Base-by-base conservation (phyloP, 2,888 invertebrate genomes). In the Megaustenia siamemsis region DNA sequence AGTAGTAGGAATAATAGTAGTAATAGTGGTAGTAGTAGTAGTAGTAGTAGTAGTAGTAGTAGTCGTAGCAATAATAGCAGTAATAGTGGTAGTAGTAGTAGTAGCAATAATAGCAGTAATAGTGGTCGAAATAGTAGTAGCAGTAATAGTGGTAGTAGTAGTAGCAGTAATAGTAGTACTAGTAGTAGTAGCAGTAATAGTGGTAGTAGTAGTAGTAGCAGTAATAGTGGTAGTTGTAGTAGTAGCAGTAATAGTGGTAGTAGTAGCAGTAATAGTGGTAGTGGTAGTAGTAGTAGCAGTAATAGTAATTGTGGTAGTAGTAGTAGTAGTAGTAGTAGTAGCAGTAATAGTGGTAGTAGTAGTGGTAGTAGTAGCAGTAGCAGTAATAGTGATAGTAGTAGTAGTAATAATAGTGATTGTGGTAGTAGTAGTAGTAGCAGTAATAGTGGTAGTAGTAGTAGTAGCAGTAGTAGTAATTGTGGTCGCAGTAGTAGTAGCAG, bases 181-280 rank as follows among this genome's bases (percentile, higher is more conserved):
- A 63, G 63, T 63, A 84, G 84, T 81, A 84, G 73, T 81, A 81
- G 84, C 63, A 84, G 80, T 79, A 84, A 78, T 84, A 78, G 84
- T 79, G 78, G 84, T 83, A 84, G 84, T 84, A 84, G 84, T 84
- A 79, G 79, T 69, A 84, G 84, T 84, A 84, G 84, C 78, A 69
- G 84, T 84, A 78, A 78, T 79, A 69, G 84, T 79, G 78, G 79
- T 84, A 78, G 78, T 68, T 71, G 43, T 75, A 21, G 43, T 40
- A 43, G 43, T 75, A 43, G 43, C 21, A 43, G 43, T 75, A 43
- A 43, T 40, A 43, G 43, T 75, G 43, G 43, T 75, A 43, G 43
- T 75, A 43, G 24, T 40, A 43, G 43, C 43, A 43, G 43, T 75
- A 43, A 43, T 75, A 10, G 24, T 75, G 18, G 43, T 75, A 43